Evolutionary conservation across 2,797 vertebrate species (phyloP).

Genomic region (Myiotriccus ornatus): DNA sequence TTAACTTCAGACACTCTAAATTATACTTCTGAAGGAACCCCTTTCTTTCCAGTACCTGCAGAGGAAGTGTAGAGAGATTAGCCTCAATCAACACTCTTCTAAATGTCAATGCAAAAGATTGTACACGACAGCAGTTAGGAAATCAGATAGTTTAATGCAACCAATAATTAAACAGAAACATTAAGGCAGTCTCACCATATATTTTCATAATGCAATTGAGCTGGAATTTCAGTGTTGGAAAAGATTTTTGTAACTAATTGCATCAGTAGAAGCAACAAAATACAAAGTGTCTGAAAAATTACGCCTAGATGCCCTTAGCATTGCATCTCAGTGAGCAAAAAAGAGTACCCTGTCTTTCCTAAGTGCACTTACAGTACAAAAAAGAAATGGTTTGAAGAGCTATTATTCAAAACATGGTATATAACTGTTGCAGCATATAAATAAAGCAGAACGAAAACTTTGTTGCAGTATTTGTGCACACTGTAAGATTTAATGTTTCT

Average conservation of each 20-base stretch:
- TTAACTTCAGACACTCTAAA: conserved; percentile 18
- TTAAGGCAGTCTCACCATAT: not conserved
- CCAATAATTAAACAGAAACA: conserved; percentile 40
- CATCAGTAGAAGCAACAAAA: not conserved
- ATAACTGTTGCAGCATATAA: conserved; percentile 10
- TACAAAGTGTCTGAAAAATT: conserved; percentile 10
- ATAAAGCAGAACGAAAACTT: conserved; percentile 19
- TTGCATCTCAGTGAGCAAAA: not conserved
- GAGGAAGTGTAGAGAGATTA: conserved; percentile 46
- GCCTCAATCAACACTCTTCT: conserved; percentile 21
- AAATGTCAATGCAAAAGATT: conserved; percentile 9
- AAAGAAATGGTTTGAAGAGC: not conserved
- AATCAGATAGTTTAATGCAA: conserved; percentile 34
- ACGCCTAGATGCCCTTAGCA: not conserved
- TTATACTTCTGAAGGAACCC: not conserved
- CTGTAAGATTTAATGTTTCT: conserved; percentile 38
- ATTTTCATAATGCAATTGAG: conserved; percentile 6
- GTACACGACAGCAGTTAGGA: not conserved
- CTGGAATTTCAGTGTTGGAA: conserved; percentile 2
- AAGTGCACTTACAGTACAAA: not conserved
- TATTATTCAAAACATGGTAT: not conserved
- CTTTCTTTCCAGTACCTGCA: conserved; percentile 23
- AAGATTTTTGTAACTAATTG: conserved; percentile 26
- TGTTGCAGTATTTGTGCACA: not conserved
- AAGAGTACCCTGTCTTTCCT: not conserved